Evolutionary conservation across 2,113 vertebrate species (phyloP).

Genomic region (Suricata suricatta): DNA sequence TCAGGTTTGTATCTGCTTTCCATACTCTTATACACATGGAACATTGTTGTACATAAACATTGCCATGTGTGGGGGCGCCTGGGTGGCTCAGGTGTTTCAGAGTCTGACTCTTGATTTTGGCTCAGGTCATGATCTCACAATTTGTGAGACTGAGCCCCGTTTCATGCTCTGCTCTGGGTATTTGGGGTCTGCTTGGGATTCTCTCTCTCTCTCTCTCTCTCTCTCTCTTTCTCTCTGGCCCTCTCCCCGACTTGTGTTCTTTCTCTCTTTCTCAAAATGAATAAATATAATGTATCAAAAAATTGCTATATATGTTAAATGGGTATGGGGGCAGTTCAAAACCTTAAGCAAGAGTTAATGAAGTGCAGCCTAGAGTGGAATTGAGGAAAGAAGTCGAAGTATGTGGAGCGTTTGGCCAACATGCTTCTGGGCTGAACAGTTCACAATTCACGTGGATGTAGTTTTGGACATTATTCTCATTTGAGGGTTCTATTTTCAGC

Average conservation of each 20-base stretch:
- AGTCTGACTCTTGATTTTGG: too few species aligned
- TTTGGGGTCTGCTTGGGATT: too few species aligned
- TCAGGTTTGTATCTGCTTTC: not conserved
- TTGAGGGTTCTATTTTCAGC: slow-evolving; percentile 44
- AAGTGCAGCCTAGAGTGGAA: not conserved
- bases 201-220: too few species aligned
- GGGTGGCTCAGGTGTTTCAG: too few species aligned
- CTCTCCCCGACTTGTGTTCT: too few species aligned
- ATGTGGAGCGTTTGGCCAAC: slow-evolving; percentile 58
- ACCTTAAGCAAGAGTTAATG: slow-evolving; percentile 65
- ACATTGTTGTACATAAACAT: slow-evolving; percentile 39
- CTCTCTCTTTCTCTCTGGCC: too few species aligned
- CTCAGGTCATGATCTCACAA: too few species aligned
- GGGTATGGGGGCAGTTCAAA: not conserved
- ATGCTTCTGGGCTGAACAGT: slow-evolving; percentile 58
- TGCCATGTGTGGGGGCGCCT: not conserved
- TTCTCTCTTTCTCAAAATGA: too few species aligned
- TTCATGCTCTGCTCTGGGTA: too few species aligned
- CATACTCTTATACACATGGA: not conserved
- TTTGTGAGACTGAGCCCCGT: too few species aligned
- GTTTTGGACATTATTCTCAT: slow-evolving; percentile 60
- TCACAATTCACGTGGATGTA: not conserved
- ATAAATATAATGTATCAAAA: too few species aligned
- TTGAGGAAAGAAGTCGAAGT: slow-evolving; percentile 72
- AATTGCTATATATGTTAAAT: not conserved